These are phyloP conservation scores for Rhabdomys dilectus DNA, from an alignment of 2,113 vertebrate species.

Conservation along the genomic window DNA sequence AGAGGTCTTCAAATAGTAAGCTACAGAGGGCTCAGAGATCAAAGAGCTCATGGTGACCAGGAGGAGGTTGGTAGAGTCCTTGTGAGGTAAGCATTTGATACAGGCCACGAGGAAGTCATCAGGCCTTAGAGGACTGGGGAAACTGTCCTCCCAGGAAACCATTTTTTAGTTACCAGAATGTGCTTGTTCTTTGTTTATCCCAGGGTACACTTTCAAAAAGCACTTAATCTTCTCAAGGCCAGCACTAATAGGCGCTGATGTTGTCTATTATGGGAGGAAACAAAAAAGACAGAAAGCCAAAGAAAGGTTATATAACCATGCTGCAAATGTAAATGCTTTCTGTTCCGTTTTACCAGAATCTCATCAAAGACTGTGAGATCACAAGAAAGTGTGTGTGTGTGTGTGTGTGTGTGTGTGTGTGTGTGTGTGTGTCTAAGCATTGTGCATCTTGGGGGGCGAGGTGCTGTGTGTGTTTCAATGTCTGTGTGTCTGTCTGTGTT, in stretches of 20 bases:
- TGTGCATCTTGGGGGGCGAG: background rate
- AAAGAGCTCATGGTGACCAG: background rate
- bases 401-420: background rate
- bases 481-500: background rate
- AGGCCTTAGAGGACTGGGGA: background rate
- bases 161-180: constrained; percentile 63
- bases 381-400: background rate
- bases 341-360: constrained; percentile 48
- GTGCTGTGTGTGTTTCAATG: background rate
- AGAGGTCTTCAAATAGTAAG: background rate
- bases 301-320: constrained; percentile 71
- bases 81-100: constrained; percentile 7
- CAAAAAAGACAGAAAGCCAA: constrained; percentile 8
- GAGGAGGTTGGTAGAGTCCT: background rate
- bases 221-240: constrained; percentile 78
- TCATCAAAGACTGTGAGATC: constrained; percentile 29
- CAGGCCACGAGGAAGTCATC: background rate
- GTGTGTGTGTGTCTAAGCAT: background rate
- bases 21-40: background rate
- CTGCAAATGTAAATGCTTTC: constrained; percentile 64
- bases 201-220: constrained; percentile 70
- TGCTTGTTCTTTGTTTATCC: constrained; percentile 71
- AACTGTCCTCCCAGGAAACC: constrained; percentile 57
- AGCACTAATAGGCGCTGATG: constrained; percentile 68
- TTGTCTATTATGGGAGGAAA: constrained; percentile 35